These are phyloP conservation scores for Diachasmimorpha longicaudata DNA, from an alignment of 1,140 invertebrate genomes.

Conservation along the genomic window DNA sequence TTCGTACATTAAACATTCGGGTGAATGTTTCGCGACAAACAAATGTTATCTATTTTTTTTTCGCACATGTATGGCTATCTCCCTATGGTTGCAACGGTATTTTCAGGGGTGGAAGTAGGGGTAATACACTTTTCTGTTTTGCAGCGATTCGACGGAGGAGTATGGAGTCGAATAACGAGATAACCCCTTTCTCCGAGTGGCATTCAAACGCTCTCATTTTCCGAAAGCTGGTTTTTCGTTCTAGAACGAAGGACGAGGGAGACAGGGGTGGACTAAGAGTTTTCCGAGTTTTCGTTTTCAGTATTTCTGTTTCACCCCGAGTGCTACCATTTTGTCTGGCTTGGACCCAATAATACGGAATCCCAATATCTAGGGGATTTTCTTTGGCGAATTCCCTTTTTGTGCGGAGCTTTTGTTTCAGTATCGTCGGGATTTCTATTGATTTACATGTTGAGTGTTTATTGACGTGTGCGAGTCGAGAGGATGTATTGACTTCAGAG, in stretches of 20 bases:
- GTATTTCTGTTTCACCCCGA: background rate
- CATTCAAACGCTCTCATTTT: conserved; percentile 46
- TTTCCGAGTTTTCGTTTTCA: background rate
- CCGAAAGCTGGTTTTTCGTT: conserved; percentile 27
- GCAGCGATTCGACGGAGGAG: background rate
- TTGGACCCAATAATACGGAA: background rate
- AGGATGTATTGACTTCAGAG: too few relatives aligned
- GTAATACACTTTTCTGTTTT: background rate
- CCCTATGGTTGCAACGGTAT: too few relatives aligned
- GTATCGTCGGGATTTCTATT: too few relatives aligned
- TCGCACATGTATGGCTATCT: too few relatives aligned
- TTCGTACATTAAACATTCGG: too few relatives aligned
- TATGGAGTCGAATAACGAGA: conserved; percentile 38
- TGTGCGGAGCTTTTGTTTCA: too few relatives aligned
- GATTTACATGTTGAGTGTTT: too few relatives aligned
- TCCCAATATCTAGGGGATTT: background rate
- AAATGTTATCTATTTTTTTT: too few relatives aligned
- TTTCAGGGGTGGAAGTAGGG: too few relatives aligned
- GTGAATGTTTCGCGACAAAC: too few relatives aligned
- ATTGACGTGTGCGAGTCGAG: too few relatives aligned
- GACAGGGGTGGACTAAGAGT: background rate
- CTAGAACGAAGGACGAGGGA: background rate
- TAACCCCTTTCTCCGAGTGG: conserved; percentile 40
- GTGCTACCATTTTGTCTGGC: background rate
- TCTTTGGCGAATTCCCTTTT: background rate